Base-by-base conservation (phyloP, 92 coral and sea anemone genomes). In the Zoanthus gigantus region DNA sequence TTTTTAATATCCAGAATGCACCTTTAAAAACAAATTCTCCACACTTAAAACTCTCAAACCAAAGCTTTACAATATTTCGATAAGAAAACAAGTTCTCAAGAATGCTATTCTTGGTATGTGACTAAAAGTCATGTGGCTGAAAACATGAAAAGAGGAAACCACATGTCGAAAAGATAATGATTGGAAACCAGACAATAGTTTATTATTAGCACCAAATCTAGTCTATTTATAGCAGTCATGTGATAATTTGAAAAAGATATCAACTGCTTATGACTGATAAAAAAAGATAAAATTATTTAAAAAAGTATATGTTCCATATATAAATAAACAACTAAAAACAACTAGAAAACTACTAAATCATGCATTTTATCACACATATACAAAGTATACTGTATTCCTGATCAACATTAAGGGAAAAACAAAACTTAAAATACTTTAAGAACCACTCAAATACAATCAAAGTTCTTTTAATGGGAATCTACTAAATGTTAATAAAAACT, bases 21-120 rank as follows among this genome's bases (percentile, higher is more conserved):
- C 75, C 85, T 81, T 81, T 81, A 46, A 73, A 81, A 81, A 81
- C 85, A 81, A 81, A 81, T 81, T 81, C 75, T 81, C 85, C 85
- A 81, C 85, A 81, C 85, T 81, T 48, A 45, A 81, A 65, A 14
- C 74, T 16, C 74, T 81, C 10, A 58, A 66, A 45, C 13, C 29
- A 50, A 16, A 28, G 52, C 65, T 50, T 76, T 17, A 50, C 50
- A 76, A 11, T n/a, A 17, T 23, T 15, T 9, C 28, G 60, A 50
- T 48, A 14, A 3, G 16, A 58, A 57, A 78, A 58, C 34, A 16
- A 15, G 29, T 37, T 56, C 29, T 37, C 14, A 28, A 16, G 14
- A 11, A 54, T 79, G 74, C 60, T 81, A 81, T 81, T 65, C 74
- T 65, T 16, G 66, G 75, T 65, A 81, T 66, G 75, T 0, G 10